Base-by-base conservation (phyloP, 2,888 invertebrate genomes). In the Sclerodermus sp. region DNA sequence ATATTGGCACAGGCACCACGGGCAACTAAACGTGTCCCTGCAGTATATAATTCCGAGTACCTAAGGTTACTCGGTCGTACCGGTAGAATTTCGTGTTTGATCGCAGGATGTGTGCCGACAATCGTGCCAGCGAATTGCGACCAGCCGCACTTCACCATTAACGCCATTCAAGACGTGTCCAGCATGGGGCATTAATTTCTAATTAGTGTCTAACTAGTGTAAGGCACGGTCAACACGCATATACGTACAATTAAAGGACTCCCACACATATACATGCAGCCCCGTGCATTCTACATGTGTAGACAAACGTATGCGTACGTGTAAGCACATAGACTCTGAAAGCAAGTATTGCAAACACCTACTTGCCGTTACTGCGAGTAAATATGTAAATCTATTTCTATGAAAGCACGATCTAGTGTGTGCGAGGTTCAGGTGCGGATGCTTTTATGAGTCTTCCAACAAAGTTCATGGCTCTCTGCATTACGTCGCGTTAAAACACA, bases 181-280 rank as follows among this genome's bases (percentile, higher is more conserved):
- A 12, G 49, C 43, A 45, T 49, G 45, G 55, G 53, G 60, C 66
- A 70, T 73, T 73, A 70, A 73, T 72, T 71, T 67, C 70, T 71
- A 73, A 73, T 73, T 71, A 73, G 62, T 62, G 53, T 57, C 63
- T 67, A 69, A 67, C 60, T 54, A 57, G 58, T 49, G 55, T 46
- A 57, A 57, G 47, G 45, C 46, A 55, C 49, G 49, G 57, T 56
- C 58, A 56, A 63, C 63, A 17, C 5, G 14, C 45, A n/a, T 41
- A 47, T 32, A 10, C 10, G 55, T 58, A 52, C 23, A 23, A 8
- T 23, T 23, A 23, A 23, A 23, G 23, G 23, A 23, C 23, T 8
- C 4, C 10, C 17, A 23, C 4, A 43, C 6, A 4, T 18, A 42
- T 37, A 10, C 36, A 47, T 38, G 39, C 30, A 37, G n/a, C n/a